Conservation (phyloP, 2,888 invertebrate genomes). For the Cephalotes varians region DNA sequence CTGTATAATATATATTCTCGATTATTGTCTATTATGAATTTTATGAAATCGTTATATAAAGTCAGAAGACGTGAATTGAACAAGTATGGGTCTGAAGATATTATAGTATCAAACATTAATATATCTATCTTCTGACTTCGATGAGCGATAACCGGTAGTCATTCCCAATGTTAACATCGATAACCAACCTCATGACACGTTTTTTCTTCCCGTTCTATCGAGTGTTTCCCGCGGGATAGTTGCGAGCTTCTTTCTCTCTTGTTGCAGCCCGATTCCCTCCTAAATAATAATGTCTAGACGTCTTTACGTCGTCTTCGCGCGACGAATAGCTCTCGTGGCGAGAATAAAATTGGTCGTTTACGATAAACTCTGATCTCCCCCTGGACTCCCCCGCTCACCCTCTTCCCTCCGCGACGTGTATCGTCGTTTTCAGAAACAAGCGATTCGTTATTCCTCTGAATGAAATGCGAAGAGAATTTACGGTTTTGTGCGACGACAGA, state of each 20-base stretch:
- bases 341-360: constrained; percentile 57
- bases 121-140: neutral
- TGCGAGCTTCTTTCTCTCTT: constrained; percentile 39
- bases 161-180: constrained; percentile 17
- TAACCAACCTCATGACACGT: constrained; percentile 13
- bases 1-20: neutral
- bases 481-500: constrained; percentile 70
- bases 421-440: constrained; percentile 59
- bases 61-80: neutral
- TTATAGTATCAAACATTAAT: neutral
- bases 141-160: constrained; percentile 21
- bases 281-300: constrained; percentile 56
- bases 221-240: constrained; percentile 1
- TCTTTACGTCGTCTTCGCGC: constrained; percentile 39
- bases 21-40: neutral
- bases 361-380: constrained; percentile 57
- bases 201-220: constrained; percentile 1
- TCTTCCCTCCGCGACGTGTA: constrained; percentile 23
- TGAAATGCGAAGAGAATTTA: constrained; percentile 71
- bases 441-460: constrained; percentile 70
- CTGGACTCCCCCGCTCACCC: neutral
- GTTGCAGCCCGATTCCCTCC: neutral
- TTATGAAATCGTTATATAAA: neutral
- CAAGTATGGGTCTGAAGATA: neutral
- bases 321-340: constrained; percentile 59